Evolutionary conservation across 2,888 invertebrate species (phyloP), one percentile per base, ranked within the genome.

Genomic region (Melanostoma mellinum): DNA sequence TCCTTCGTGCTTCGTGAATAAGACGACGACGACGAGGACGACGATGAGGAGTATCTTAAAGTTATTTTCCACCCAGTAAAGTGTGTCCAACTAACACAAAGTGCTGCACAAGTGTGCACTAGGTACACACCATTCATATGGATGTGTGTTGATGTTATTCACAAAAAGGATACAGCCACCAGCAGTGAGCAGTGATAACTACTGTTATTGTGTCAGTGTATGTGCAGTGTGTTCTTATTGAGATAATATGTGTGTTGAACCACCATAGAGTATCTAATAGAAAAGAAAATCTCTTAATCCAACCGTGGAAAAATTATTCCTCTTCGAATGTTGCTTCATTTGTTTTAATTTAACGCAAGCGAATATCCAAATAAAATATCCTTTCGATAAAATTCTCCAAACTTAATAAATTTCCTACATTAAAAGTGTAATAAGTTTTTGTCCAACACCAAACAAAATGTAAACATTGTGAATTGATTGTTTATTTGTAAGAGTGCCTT

Each of bases 401-500:
- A 65, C 9, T 50, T 8, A 30, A 5, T 3, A 58, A 42, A 10
- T n/a, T 46, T 10, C 42, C 33, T 32, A 63, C 42, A 20, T 20
- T 20, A 36, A 42, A 40, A 9, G 33, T 38, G 10, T 50, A 48
- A 30, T 56, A 8, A 2, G 4, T 32, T 20, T 20, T 33, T 55
- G n/a, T 9, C 10, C 32, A 20, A 0, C 20, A 38, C 30, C 0
- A 42, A 46, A 38, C 63, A 63, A 63, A 53, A 69, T 63, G 58
- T 65, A 65, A 65, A 68, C 68, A 36, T 53, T 77, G 53, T 67
- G 46, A 55, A 71, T 76, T 76, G 73, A 35, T 82, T 82, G 78
- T 78, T 82, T 81, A 76, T 73, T 82, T 82, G 73, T 56, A 82
- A 73, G 82, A 82, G 82, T 78, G 78, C 78, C 77, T 78, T 82